Evolutionary conservation across 2,888 invertebrate genomes (phyloP), one percentile per base, ranked within the genome.

Genomic region (Aleiodes testaceus): DNA sequence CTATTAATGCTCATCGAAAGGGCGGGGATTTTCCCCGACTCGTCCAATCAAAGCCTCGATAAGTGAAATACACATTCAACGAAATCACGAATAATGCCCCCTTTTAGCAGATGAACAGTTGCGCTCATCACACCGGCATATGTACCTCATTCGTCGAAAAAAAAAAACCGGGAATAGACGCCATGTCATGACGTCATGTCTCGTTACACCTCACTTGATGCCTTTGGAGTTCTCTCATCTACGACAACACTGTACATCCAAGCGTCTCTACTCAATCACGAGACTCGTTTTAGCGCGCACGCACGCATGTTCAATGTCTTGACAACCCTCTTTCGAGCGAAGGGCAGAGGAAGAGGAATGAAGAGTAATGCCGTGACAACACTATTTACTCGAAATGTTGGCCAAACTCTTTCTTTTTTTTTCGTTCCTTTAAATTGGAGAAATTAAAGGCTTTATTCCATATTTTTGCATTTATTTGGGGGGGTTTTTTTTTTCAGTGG

Each of bases 21-120:
- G 83, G 83, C 82, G 83, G 83, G 83, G 82, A 84, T 84, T 82
- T 75, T 18, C 77, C 76, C 77, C 76, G 78, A 74, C 74, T 78
- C 80, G 82, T 80, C 84, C 84, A 85, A 83, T 84, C 84, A 79
- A 36, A 16, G 42, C 36, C 18, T 59, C 59, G 18, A 59, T 59
- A 16, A 42, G 59, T 16, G 18, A 36, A 59, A 36, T 16, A 59
- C 18, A 59, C 42, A 59, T 49, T 49, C n/a, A 16, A 14, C 49
- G 14, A 16, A 49, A 16, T 12, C 14, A 16, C 5, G 49, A 49
- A 16, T 49, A n/a, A 49, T 9, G 11, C 36, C 36, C 36, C 36
- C 36, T 11, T 36, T 36, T 36, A 11, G 7, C 11, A 36, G 36
- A 36, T 36, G 36, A 49, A 49, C 14, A 49, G 9, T 16, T 16